Conservation (phyloP, 2,888 invertebrate genomes). For the Chalcosyrphus nemorum region DNA sequence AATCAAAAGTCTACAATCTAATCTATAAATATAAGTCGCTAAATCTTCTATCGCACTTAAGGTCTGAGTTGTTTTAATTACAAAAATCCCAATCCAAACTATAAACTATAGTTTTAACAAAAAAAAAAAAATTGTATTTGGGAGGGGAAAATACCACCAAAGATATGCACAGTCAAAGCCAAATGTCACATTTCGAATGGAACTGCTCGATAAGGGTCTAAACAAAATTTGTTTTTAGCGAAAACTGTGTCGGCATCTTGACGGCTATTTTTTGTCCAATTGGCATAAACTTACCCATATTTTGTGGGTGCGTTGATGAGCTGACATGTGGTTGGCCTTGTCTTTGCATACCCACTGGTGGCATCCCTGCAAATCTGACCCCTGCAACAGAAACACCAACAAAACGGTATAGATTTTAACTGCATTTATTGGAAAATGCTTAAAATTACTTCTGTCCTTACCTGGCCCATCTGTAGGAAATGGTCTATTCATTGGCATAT, state of each 20-base stretch:
- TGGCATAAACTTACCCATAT: constrained; percentile 82
- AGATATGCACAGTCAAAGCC: constrained; percentile 69
- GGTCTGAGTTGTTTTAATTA: too few species aligned
- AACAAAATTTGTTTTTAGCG: background rate
- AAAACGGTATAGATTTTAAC: constrained; percentile 45
- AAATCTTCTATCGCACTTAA: too few species aligned
- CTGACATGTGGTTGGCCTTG: constrained; percentile 85
- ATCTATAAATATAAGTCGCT: too few species aligned
- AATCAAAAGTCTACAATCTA: too few species aligned
- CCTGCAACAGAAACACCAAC: constrained; percentile 67
- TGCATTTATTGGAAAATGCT: constrained; percentile 11
- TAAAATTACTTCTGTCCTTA: constrained; percentile 75
- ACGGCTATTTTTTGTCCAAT: constrained; percentile 26
- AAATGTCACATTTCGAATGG: constrained; percentile 44
- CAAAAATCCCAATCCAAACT: too few species aligned
- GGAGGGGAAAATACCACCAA: constrained; percentile 56
- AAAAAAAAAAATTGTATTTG: background rate
- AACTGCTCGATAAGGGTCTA: constrained; percentile 13
- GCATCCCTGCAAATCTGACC: constrained; percentile 81
- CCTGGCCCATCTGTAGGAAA: constrained; percentile 80
- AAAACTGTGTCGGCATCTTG: constrained; percentile 4
- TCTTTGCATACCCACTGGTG: constrained; percentile 80
- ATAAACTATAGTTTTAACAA: too few species aligned
- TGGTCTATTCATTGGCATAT: constrained; percentile 80
- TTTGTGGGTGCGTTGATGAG: constrained; percentile 86